Percentiles rank a stretch among this genome's conserved stretches.
Conservation (phyloP, 2,113 vertebrate genomes). For the Elachura formosa region DNA sequence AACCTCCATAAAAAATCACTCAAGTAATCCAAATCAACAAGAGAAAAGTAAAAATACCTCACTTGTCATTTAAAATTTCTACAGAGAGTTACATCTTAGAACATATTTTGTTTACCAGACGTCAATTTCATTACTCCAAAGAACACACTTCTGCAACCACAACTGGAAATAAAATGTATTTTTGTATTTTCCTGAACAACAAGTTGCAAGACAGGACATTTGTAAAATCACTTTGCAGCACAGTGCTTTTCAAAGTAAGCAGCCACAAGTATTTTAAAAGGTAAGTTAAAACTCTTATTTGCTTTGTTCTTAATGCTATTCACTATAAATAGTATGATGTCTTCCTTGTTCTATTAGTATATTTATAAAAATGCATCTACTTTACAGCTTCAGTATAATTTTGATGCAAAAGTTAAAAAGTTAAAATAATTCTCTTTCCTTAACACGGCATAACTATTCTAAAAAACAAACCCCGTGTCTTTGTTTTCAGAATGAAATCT, state of each 20-base stretch:
- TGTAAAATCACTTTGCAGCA: background rate
- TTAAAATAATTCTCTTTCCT: background rate
- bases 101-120: background rate
- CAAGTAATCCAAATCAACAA: background rate
- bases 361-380: background rate
- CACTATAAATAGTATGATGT: background rate
- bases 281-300: background rate
- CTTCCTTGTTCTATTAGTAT: background rate
- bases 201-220: background rate
- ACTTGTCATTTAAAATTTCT: background rate
- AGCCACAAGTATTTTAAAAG: background rate
- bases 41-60: background rate
- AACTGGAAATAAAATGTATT: background rate
- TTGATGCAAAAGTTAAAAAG: background rate
- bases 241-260: background rate
- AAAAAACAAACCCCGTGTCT: background rate
- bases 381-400: background rate
- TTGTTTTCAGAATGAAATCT: background rate
- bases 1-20: background rate
- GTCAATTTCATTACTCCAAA: background rate
- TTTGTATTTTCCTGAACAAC: background rate
- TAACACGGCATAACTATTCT: background rate
- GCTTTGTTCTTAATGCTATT: background rate
- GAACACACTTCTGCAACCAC: background rate
- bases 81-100: background rate